Conservation (phyloP, 2,113 vertebrate genomes). For the Xenopus laevis region DNA sequence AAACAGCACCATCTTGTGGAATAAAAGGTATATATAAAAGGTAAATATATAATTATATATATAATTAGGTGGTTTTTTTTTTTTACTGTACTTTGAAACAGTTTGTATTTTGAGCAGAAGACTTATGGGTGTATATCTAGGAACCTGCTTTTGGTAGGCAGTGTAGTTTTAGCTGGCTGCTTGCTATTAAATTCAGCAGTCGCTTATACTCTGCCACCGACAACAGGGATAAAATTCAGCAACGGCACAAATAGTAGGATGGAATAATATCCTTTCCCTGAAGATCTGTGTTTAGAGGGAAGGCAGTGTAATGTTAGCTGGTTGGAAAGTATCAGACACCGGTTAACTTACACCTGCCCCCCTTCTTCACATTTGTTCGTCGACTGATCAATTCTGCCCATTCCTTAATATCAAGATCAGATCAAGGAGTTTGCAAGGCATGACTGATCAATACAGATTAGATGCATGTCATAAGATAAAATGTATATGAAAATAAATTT, state of each 20-base stretch:
- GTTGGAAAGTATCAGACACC: constrained; percentile 57
- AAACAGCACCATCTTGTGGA: constrained; percentile 47
- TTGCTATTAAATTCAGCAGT: constrained; percentile 51
- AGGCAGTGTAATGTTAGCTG: constrained; percentile 93
- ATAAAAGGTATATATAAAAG: not conserved
- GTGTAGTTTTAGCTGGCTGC: constrained; percentile 64
- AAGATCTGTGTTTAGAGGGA: constrained; percentile 60
- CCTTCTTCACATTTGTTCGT: constrained; percentile 52
- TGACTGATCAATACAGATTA: no score
- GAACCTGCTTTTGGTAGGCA: constrained; percentile 59
- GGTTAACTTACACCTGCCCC: constrained; percentile 70
- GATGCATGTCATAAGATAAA: no score
- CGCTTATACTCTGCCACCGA: constrained; percentile 57
- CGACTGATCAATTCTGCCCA: not conserved
- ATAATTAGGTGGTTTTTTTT: not conserved
- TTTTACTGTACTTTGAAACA: no score
- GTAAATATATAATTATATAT: no score
- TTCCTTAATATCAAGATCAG: no score
- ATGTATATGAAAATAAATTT: no score
- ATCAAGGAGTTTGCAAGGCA: no score
- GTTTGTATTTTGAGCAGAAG: no score
- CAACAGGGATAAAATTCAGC: constrained; percentile 46
- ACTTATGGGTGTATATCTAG: not conserved
- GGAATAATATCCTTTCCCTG: not conserved
- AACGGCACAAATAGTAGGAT: not conserved